Percentiles rank a stretch among this genome's conserved stretches.
phyloP scores from a whole-genome alignment of 2,797 vertebrate species.

The Bryconaethiops microstoma region DNA sequence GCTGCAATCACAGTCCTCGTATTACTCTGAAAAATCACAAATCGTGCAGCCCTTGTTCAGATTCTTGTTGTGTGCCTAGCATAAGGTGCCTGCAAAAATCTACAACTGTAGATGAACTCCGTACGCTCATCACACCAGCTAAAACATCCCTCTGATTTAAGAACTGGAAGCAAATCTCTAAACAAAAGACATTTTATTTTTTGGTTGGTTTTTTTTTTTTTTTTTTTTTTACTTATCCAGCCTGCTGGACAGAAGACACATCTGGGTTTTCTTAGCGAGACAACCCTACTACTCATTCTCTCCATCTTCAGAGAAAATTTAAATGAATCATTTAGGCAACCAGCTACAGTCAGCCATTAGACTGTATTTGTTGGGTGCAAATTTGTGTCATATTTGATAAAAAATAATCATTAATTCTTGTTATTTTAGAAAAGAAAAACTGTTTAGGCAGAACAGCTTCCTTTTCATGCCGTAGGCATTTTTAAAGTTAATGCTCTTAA shows the following conservation, averaged over 20 bases:
- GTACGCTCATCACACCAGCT: background rate
- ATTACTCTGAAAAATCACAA: no score
- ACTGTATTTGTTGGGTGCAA: background rate
- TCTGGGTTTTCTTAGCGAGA: background rate
- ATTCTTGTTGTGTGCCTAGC: background rate
- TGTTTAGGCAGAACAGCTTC: background rate
- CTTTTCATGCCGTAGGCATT: background rate
- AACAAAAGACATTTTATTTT: background rate
- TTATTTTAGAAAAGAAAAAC: no score
- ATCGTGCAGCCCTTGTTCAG: background rate
- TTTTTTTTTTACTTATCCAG: constrained; percentile 35
- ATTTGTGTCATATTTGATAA: background rate
- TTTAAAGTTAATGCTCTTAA: background rate
- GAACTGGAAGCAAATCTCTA: background rate
- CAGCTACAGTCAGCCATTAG: background rate
- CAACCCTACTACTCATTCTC: background rate
- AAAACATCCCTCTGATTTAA: constrained; percentile 3
- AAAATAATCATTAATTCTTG: background rate
- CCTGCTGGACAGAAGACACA: constrained; percentile 48
- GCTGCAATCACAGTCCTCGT: no score
- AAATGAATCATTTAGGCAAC: background rate
- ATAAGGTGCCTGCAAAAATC: background rate
- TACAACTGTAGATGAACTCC: background rate
- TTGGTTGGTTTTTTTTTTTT: background rate
- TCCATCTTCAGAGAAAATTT: background rate